Evolutionary conservation across 2,113 vertebrate species (phyloP).

Genomic region (Lathamus discolor): DNA sequence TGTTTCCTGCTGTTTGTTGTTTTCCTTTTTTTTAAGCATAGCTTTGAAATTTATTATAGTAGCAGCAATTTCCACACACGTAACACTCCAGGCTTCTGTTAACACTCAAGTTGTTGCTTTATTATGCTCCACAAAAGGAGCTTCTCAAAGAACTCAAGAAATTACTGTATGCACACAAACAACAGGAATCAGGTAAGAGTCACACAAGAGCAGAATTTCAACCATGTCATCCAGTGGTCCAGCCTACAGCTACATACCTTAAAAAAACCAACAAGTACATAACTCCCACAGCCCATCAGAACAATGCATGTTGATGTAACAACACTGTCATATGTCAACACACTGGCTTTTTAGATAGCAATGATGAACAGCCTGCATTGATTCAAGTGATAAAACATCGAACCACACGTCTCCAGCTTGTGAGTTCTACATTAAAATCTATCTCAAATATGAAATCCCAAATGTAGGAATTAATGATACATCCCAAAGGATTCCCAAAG

Average conservation of each 20-base stretch:
- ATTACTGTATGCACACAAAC: not conserved
- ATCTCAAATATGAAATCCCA: constrained; percentile 4
- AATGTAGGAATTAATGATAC: not conserved
- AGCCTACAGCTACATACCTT: not conserved
- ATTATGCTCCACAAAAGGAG: not conserved
- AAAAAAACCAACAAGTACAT: not conserved
- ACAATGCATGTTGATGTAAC: constrained; percentile 21
- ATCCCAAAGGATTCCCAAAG: not conserved
- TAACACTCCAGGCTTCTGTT: not conserved
- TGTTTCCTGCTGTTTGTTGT: constrained; percentile 8
- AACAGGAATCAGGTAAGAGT: not conserved
- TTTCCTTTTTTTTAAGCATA: not conserved
- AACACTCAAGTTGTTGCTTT: not conserved
- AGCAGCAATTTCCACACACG: not conserved
- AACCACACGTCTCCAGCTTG: not conserved
- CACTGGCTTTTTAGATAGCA: constrained; percentile 7
- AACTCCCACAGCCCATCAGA: not conserved
- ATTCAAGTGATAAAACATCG: not conserved
- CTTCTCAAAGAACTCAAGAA: not conserved
- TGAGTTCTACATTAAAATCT: not conserved
- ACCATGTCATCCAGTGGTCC: not conserved
- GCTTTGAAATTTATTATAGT: constrained; percentile 27
- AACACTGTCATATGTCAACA: not conserved
- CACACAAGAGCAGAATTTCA: not conserved
- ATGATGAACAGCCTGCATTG: not conserved